Base-by-base conservation (phyloP, 2,888 invertebrate species). In the Thereva nobilitata region DNA sequence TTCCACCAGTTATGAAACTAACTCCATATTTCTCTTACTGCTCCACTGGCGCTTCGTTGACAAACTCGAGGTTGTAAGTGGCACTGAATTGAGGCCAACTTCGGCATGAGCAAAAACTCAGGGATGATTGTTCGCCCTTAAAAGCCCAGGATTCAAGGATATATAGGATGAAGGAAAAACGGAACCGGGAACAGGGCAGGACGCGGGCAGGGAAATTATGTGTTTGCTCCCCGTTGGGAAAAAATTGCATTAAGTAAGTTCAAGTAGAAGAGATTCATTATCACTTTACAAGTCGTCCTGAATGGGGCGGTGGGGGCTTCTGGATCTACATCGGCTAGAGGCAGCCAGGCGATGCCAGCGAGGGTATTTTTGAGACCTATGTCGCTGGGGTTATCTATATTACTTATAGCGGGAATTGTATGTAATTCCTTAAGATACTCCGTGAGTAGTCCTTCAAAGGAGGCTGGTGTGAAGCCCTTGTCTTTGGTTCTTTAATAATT, bases 201-300 rank as follows among this genome's bases (percentile, higher is more conserved):
- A 50, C 34, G 12, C 40, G 12, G 40, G 54, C 40, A 40, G 12
- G 38, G 10, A 40, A 40, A 35, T 41, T 54, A 54, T 54, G 41
- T 40, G 54, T 54, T n/a, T 45, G 42, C 38, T n/a, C 44, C 67
- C 67, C 34, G 54, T 44, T 10, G 67, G n/a, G 54, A 47, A 59
- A 66, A 66, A 68, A 68, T 53, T 53, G 50, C 63, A 54, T 54
- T 47, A 68, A 54, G 55, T 5, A 55, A 52, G 37, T 56, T 68
- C 66, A 55, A 63, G 61, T 45, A 12, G 53, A 68, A 53, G 50
- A 66, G 44, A 66, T 63, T 68, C 68, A 59, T 68, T 68, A 66
- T 68, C 63, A 65, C 52, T 68, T 68, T 63, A 40, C 37, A 37
- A 53, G 38, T 42, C 35, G 45, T 12, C 23, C 4, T 23, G 64